These are phyloP conservation scores for Sesamia inferens DNA, from an alignment of 2,888 invertebrate species.

Conservation along the genomic window DNA sequence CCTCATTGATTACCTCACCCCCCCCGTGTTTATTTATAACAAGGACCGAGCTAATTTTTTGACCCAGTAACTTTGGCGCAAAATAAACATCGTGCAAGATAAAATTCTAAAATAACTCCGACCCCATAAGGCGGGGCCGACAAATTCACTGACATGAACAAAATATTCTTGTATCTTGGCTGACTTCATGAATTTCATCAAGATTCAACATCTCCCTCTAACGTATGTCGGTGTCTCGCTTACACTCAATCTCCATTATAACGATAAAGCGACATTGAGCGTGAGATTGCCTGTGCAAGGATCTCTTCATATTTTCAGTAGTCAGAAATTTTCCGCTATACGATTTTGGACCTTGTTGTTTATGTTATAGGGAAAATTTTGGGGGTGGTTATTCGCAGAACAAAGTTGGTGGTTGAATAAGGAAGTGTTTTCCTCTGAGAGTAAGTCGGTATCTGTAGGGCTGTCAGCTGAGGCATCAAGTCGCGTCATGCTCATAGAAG, in stretches of 20 bases:
- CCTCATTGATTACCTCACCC: too few relatives aligned
- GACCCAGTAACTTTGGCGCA: conserved; percentile 46
- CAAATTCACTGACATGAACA: conserved; percentile 69
- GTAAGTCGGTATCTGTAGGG: conserved; percentile 75
- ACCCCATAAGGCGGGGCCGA: conserved; percentile 55
- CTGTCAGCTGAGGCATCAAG: conserved; percentile 74
- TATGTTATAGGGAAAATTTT: conserved; percentile 26
- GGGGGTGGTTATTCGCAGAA: conserved; percentile 21
- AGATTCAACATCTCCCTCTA: conserved; percentile 64
- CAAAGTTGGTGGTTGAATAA: conserved; percentile 69
- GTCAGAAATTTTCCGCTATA: conserved; percentile 44
- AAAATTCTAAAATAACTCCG: conserved; percentile 55
- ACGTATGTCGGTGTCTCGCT: conserved; percentile 65
- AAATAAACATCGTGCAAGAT: conserved; percentile 52
- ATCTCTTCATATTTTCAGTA: conserved; percentile 57
- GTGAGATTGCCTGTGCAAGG: conserved; percentile 82
- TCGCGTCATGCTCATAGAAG: conserved; percentile 66
- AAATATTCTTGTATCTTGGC: conserved; percentile 73
- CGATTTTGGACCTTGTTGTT: conserved; percentile 61
- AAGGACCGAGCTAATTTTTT: conserved; percentile 34
- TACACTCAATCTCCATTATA: conserved; percentile 85
- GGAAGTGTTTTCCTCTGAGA: conserved; percentile 81
- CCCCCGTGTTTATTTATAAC: conserved; percentile 28
- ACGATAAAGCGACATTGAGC: conserved; percentile 87
- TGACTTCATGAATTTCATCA: conserved; percentile 84